Base-by-base conservation (phyloP, 2,113 vertebrate genomes). In the Bucco capensis region DNA sequence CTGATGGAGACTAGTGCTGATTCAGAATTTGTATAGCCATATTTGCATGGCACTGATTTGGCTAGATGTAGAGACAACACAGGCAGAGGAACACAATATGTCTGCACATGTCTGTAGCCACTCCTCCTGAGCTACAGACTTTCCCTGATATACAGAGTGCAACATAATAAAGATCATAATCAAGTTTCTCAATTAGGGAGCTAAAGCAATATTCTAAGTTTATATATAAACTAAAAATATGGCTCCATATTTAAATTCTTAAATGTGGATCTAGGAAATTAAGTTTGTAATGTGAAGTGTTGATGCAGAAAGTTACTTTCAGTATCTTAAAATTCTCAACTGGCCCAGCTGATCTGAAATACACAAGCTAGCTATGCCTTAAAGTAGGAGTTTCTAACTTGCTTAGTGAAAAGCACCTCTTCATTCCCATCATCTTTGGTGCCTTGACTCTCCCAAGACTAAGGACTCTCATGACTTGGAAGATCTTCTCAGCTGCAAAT, bases 31-130 rank as follows among this genome's bases (percentile, higher is more conserved):
- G 60, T 44, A 40, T 2, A 60, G 76, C 67, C 57, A 25, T 38
- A 86, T 86, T 90, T 92, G 86, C 86, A 90, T 23, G 57, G 94
- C 53, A 77, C 60, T 92, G 73, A 44, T 51, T 73, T 30, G 44
- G 47, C 35, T 14, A 74, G 86, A 88, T 86, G 65, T 30, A 67
- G 56, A 92, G 88, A 90, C 83, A 90, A 83, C 1, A 2, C 35
- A 78, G 35, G 69, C 60, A 86, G 60, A 86, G 57, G 69, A 93
- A 40, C 76, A 74, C 83, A 56, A 1, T 89, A 21, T 13, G 90
- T 51, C 86, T 92, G 88, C 73, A 88, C 83, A 77, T 21, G 89
- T 56, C 76, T 64, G 44, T 4, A 81, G 61, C 86, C 44, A 44
- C 23, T 91, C 91, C 71, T 64, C 65, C 65, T 40, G 61, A 88